Evolutionary conservation across 2,888 invertebrate species (phyloP).

Genomic region (Cryptocephalus primarius): DNA sequence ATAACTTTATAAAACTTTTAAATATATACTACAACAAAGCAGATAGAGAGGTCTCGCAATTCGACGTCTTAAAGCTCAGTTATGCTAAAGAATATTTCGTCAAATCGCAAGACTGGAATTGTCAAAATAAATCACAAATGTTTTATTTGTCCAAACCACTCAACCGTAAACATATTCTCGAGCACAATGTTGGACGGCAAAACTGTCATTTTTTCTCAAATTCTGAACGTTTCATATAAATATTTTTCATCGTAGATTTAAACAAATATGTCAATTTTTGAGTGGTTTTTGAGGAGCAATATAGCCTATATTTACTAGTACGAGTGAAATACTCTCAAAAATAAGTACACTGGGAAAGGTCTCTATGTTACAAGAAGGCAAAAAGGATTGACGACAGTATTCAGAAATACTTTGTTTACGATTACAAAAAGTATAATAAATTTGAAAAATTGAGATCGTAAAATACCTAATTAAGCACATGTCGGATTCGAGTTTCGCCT

Average conservation of each 20-base stretch:
- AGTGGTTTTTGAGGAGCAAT: not conserved
- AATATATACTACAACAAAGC: not conserved
- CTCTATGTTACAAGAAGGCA: constrained; percentile 15
- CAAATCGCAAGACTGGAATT: not conserved
- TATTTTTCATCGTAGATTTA: not conserved
- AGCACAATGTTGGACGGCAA: not conserved
- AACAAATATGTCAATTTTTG: not conserved
- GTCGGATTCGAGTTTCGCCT: too few species aligned
- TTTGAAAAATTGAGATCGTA: constrained; percentile 18
- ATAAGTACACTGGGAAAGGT: constrained; percentile 3
- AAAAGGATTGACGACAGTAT: not conserved
- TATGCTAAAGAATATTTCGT: not conserved
- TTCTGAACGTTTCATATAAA: too few species aligned
- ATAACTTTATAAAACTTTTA: constrained; percentile 6
- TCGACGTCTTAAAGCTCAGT: too few species aligned
- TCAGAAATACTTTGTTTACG: too few species aligned
- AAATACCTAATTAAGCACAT: too few species aligned
- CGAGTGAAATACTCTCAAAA: too few species aligned
- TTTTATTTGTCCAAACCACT: too few species aligned
- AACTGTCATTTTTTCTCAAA: not conserved
- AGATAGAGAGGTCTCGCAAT: too few species aligned
- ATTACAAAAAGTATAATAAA: constrained; percentile 10
- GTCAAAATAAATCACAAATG: not conserved
- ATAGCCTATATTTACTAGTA: too few species aligned
- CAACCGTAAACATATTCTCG: too few species aligned